These are phyloP conservation scores for Nanorana parkeri DNA, from an alignment of 2,113 vertebrate genomes.

Conservation along the genomic window DNA sequence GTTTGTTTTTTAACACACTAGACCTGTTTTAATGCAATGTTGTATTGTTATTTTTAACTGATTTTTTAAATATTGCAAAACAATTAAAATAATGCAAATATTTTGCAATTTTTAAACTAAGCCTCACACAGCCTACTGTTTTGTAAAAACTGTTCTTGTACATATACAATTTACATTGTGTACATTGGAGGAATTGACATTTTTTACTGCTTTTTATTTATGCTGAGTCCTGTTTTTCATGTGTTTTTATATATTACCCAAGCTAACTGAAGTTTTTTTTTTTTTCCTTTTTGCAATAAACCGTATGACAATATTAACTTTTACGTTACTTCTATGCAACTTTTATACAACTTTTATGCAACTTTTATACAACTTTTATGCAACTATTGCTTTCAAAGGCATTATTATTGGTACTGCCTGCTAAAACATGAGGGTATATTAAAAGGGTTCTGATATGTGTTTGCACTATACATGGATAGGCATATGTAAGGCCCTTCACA, in stretches of 20 bases:
- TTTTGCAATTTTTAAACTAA: background rate
- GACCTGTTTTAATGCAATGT: no score
- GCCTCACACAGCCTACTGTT: background rate
- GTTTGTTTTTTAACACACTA: no score
- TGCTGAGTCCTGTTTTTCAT: conserved; percentile 68
- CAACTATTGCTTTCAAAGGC: no score
- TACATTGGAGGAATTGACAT: conserved; percentile 68
- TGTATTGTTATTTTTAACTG: no score
- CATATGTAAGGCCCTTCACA: no score
- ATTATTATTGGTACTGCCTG: no score
- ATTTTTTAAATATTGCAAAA: no score
- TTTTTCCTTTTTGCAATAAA: conserved; percentile 47
- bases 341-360: no score
- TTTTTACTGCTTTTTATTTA: conserved; percentile 78
- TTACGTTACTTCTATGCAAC: background rate
- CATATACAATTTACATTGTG: conserved; percentile 73
- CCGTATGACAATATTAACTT: background rate
- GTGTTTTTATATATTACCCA: conserved; percentile 53
- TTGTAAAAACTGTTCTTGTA: conserved; percentile 56
- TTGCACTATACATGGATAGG: no score
- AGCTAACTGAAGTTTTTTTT: background rate
- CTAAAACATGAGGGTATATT: background rate
- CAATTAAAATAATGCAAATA: background rate
- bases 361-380: no score
- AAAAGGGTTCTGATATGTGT: background rate